Evolutionary conservation across 1,140 invertebrate species (phyloP).

Genomic region (Samia ricini): DNA sequence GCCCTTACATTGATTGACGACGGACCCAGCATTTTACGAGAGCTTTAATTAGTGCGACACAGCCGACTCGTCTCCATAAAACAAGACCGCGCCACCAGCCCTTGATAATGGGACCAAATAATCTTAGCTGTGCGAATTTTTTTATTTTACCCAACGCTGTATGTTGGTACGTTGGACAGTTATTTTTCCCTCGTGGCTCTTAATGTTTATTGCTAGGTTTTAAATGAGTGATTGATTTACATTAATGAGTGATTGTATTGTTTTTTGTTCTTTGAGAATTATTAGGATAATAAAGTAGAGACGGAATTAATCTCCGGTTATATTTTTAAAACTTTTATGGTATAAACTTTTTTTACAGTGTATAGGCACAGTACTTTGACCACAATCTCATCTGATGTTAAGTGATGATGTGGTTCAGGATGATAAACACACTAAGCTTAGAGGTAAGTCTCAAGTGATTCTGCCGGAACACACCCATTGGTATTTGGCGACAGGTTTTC

Average conservation of each 20-base stretch:
- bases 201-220: not conserved
- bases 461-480: too few species aligned
- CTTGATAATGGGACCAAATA: slow-evolving; percentile 6
- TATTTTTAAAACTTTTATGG: too few species aligned
- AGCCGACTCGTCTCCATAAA: slow-evolving; percentile 46
- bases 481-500: too few species aligned
- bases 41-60: slow-evolving; percentile 57
- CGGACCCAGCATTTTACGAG: slow-evolving; percentile 52
- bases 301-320: not conserved
- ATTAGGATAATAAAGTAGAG: not conserved
- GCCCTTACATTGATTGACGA: slow-evolving; percentile 59
- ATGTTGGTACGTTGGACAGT: not conserved
- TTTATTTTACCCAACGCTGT: not conserved
- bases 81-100: slow-evolving; percentile 13
- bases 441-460: too few species aligned
- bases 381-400: too few species aligned
- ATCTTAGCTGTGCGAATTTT: slow-evolving; percentile 2
- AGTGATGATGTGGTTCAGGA: too few species aligned
- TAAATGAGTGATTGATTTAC: not conserved
- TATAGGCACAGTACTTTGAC: too few species aligned
- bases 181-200: not conserved
- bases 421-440: too few species aligned
- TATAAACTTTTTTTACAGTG: too few species aligned
- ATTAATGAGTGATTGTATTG: not conserved
- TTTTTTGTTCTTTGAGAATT: not conserved